Conservation (phyloP, 2,888 invertebrate species). For the Scaptomyza cyrtandrae region DNA sequence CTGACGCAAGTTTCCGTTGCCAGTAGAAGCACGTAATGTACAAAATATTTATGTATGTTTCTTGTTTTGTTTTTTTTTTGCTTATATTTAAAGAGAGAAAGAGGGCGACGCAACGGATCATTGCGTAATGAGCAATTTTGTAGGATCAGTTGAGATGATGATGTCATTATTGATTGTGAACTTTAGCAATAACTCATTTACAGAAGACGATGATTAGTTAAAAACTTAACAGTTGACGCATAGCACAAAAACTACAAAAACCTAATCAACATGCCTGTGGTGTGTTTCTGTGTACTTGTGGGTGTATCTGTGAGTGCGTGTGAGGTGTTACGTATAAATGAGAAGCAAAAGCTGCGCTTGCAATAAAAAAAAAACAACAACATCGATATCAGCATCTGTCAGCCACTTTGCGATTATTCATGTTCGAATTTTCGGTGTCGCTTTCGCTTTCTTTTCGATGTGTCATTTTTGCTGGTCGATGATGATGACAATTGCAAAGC, state of each 20-base stretch:
- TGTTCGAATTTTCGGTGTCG: slow-evolving; percentile 40
- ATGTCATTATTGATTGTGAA: slow-evolving; percentile 52
- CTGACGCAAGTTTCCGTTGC: slow-evolving; percentile 55
- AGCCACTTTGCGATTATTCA: slow-evolving; percentile 50
- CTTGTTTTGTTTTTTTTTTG: neutral
- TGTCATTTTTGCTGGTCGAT: slow-evolving; percentile 53
- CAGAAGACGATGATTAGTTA: slow-evolving; percentile 54
- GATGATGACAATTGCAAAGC: slow-evolving; percentile 67
- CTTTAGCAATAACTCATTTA: slow-evolving; percentile 54
- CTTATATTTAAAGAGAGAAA: slow-evolving; percentile 1
- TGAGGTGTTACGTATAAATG: slow-evolving; percentile 36
- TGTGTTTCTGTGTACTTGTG: slow-evolving; percentile 2
- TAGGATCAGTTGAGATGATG: slow-evolving; percentile 44
- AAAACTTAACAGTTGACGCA: slow-evolving; percentile 55
- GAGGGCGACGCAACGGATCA: slow-evolving; percentile 33
- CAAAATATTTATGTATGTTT: slow-evolving; percentile 25
- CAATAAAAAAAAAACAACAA: slow-evolving; percentile 3
- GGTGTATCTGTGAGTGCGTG: neutral
- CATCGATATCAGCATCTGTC: slow-evolving; percentile 19
- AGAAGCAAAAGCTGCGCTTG: slow-evolving; percentile 24
- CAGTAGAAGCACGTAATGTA: slow-evolving; percentile 33
- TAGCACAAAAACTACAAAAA: slow-evolving; percentile 14
- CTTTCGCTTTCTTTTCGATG: slow-evolving; percentile 65
- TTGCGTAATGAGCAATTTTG: slow-evolving; percentile 48
- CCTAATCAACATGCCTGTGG: neutral